Evolutionary conservation across 2,888 invertebrate species (phyloP).

Genomic region (Microctonus brassicae): DNA sequence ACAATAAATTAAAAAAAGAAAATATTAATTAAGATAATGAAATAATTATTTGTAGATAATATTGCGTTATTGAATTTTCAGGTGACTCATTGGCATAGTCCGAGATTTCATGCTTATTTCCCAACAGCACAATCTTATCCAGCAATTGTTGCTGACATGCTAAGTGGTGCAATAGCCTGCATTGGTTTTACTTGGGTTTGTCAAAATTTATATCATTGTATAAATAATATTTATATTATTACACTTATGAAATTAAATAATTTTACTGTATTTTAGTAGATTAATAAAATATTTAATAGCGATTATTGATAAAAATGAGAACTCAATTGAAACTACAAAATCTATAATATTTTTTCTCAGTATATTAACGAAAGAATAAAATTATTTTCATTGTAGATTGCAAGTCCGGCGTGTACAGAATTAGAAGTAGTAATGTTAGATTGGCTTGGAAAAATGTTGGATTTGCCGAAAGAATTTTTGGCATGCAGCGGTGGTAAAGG

Average conservation of each 20-base stretch:
- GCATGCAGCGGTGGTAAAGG: slow-evolving; percentile 85
- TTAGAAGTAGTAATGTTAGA: slow-evolving; percentile 95
- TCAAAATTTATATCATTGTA: slow-evolving; percentile 36
- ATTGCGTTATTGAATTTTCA: slow-evolving; percentile 50
- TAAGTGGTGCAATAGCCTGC: slow-evolving; percentile 94
- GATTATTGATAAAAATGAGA: too few species aligned
- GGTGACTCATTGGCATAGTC: slow-evolving; percentile 97
- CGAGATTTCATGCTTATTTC: slow-evolving; percentile 95
- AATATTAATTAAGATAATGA: not conserved
- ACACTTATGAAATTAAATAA: too few species aligned
- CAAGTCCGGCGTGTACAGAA: slow-evolving; percentile 96
- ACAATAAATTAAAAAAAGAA: not conserved
- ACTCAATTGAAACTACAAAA: too few species aligned
- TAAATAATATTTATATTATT: too few species aligned
- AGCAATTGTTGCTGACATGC: slow-evolving; percentile 93
- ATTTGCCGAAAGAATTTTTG: slow-evolving; percentile 87
- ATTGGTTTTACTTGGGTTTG: slow-evolving; percentile 97
- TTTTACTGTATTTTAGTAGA: too few species aligned
- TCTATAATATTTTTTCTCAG: too few species aligned
- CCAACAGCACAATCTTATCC: slow-evolving; percentile 95
- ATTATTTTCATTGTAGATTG: slow-evolving; percentile 76
- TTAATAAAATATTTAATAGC: too few species aligned
- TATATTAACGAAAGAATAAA: too few species aligned
- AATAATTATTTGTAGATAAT: slow-evolving; percentile 8
- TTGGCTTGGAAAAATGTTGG: slow-evolving; percentile 95